Conservation (phyloP, 2,797 vertebrate species). For the Gouania willdenowi region DNA sequence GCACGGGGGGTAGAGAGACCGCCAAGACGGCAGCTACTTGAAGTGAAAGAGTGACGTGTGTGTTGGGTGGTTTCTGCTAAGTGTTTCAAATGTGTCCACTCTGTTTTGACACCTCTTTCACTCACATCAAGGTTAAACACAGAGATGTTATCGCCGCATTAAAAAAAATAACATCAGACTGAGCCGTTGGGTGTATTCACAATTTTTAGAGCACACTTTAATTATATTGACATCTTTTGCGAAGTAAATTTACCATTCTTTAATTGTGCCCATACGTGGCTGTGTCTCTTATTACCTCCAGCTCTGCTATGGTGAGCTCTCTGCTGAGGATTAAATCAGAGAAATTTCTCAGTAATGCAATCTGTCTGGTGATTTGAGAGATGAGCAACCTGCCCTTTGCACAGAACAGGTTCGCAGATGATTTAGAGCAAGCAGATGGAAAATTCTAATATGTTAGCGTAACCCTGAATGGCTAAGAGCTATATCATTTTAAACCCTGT, state of each 20-base stretch:
- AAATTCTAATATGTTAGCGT: slow-evolving; percentile 76
- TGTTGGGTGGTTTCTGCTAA: slow-evolving; percentile 45
- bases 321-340: slow-evolving; percentile 64
- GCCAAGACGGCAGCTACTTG: slow-evolving; percentile 45
- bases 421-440: slow-evolving; percentile 70
- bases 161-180: slow-evolving; percentile 58
- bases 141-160: slow-evolving; percentile 50
- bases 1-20: slow-evolving; percentile 55
- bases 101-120: slow-evolving; percentile 55
- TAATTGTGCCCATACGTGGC: slow-evolving; percentile 34
- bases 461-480: slow-evolving; percentile 68
- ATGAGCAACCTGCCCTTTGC: slow-evolving; percentile 72
- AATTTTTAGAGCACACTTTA: no score
- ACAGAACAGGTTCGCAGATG: slow-evolving; percentile 53
- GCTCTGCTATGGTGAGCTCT: slow-evolving; percentile 21
- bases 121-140: slow-evolving; percentile 56
- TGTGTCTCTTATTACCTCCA: slow-evolving; percentile 36
- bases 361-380: slow-evolving; percentile 67
- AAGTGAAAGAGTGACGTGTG: slow-evolving; percentile 45
- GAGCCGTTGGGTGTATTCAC: background rate
- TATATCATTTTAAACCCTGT: slow-evolving; percentile 68
- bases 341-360: slow-evolving; percentile 72
- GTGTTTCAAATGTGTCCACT: slow-evolving; percentile 42
- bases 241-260: slow-evolving; percentile 19
- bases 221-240: no score